Base-by-base conservation (phyloP, 2,113 vertebrate species). In the Tachycineta bicolor region DNA sequence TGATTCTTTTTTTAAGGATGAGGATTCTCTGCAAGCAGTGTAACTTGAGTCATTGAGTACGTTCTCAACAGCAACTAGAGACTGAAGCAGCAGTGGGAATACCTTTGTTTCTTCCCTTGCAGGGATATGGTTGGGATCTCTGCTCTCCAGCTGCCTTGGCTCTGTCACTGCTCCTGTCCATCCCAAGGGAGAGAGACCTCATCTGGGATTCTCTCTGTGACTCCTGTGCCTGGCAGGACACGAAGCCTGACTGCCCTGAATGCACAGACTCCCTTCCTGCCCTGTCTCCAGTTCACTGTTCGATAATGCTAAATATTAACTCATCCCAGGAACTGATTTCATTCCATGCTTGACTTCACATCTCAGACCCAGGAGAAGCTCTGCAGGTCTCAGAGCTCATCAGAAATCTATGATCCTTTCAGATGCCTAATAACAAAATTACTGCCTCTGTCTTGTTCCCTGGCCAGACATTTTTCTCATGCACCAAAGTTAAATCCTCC, bases 261-360 rank as follows among this genome's bases (percentile, higher is more conserved):
- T 9, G 15, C 0, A 0, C 55, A 90, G 69, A 10, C 11, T 82
- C 37, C 39, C 21, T 82, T 24, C 5, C 44, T 60, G 25, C 52
- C 33, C 68, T n/a, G 41, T 18, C 29, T 41, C 12, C 13, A 0
- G 0, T 44, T 81, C 58, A 22, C 43, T 6, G 3, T 49, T 78
- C 2, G 0, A 46, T 79, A 60, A 91, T 34, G 28, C 65, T 91
- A 52, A 93, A 34, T 47, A 68, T n/a, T 59, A 56, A 62, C 67
- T 93, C 5, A 1, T 58, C n/a, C 28, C 33, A 64, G 53, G 31
- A 82, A 71, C 7, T 68, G 52, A 81, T 89, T 91, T 60, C 29
- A 60, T 55, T 20, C 92, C 70, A 53, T 34, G 29, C 55, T 73
- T 87, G 44, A 87, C 12, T 91, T 93, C 41, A 69, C 70, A 65